Evolutionary conservation across 2,888 invertebrate species (phyloP).

Genomic region (Pseudococcus jackbeardsleyi): DNA sequence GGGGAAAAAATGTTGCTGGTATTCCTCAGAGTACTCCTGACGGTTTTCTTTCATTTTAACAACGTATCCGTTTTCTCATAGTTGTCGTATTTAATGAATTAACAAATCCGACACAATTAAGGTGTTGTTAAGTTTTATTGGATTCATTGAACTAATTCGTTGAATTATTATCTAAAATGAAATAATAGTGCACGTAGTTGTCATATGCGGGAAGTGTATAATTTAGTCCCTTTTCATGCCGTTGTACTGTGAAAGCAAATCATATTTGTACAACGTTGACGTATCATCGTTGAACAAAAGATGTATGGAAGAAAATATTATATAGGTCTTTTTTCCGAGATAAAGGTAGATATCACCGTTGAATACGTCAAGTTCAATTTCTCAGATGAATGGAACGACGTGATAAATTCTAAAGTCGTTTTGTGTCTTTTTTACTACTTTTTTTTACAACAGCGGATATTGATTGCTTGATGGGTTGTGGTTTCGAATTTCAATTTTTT

Average conservation of each 20-base stretch:
- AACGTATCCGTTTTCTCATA: conserved; percentile 30
- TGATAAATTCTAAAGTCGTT: neutral
- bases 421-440: neutral
- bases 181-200: conserved; percentile 48
- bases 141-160: conserved; percentile 54
- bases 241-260: neutral
- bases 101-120: conserved; percentile 54
- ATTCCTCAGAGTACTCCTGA: neutral
- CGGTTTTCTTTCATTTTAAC: neutral
- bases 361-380: neutral
- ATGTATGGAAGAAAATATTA: neutral
- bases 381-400: neutral
- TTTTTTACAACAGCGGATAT: too few species aligned
- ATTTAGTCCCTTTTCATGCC: conserved; percentile 56
- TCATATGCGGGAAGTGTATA: conserved; percentile 60
- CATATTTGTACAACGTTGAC: neutral
- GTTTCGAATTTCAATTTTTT: too few species aligned
- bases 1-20: neutral
- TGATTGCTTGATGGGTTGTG: too few species aligned
- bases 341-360: neutral
- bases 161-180: conserved; percentile 48
- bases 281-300: neutral
- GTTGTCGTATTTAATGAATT: conserved; percentile 46
- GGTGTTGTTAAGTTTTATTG: conserved; percentile 49
- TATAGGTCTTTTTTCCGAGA: neutral